Evolutionary conservation across 2,113 vertebrate species (phyloP).

Genomic region (Elephantulus edwardii): DNA sequence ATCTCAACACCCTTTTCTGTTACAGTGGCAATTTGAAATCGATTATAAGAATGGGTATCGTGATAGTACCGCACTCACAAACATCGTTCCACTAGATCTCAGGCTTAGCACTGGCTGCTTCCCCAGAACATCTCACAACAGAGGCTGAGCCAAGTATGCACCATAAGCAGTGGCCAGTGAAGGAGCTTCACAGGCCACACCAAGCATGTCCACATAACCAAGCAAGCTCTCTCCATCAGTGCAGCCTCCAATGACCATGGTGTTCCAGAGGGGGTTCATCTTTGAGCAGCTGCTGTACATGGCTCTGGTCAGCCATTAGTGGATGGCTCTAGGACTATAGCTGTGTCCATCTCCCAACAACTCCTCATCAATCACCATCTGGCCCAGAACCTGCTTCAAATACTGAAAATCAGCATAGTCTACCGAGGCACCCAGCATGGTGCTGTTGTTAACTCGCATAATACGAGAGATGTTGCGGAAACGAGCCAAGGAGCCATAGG

Average conservation of each 20-base stretch:
- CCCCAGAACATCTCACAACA: slow-evolving; percentile 92
- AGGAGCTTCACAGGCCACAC: slow-evolving; percentile 94
- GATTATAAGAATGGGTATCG: slow-evolving; percentile 95
- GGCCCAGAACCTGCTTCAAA: slow-evolving; percentile 92
- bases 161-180: slow-evolving; percentile 94
- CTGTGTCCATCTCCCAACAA: too few relatives aligned
- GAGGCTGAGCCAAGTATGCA: slow-evolving; percentile 94
- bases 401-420: slow-evolving; percentile 97
- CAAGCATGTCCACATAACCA: too few relatives aligned
- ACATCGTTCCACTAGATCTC: slow-evolving; percentile 91
- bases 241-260: too few relatives aligned
- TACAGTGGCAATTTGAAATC: slow-evolving; percentile 91
- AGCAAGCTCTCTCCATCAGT: too few relatives aligned
- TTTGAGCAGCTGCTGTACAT: slow-evolving; percentile 96
- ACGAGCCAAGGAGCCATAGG: slow-evolving; percentile 96
- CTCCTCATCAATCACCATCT: slow-evolving; percentile 99
- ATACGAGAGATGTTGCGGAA: slow-evolving; percentile 93
- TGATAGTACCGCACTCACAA: slow-evolving; percentile 97
- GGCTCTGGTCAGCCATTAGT: slow-evolving; percentile 95
- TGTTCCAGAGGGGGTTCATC: slow-evolving; percentile 97
- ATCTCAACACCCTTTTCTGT: slow-evolving; percentile 91
- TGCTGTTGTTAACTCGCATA: slow-evolving; percentile 93
- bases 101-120: slow-evolving; percentile 88
- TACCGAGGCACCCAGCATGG: slow-evolving; percentile 92
- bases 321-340: slow-evolving; percentile 94